These are phyloP conservation scores for Hydroisotoma schaefferi DNA, from an alignment of 2,888 invertebrate species.

Conservation along the genomic window DNA sequence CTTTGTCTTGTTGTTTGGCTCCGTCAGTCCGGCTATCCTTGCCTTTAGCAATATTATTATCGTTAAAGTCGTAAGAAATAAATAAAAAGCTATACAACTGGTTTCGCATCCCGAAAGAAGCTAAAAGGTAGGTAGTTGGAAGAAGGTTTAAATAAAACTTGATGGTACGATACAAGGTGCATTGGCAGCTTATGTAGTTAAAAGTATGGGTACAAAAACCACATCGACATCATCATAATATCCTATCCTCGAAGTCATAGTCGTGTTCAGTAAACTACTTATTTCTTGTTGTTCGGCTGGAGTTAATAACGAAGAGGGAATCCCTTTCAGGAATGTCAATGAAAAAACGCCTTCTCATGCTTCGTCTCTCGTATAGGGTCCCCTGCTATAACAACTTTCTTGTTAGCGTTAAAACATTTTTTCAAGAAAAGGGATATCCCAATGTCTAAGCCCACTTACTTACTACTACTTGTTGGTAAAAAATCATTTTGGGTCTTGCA, in stretches of 20 bases:
- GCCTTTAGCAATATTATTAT: conserved; percentile 9
- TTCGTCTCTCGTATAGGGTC: neutral
- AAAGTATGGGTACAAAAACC: neutral
- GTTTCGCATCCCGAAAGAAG: neutral
- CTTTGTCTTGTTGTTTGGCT: conserved; percentile 12
- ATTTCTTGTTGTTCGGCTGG: neutral
- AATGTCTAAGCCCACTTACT: conserved; percentile 25
- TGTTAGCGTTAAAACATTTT: neutral
- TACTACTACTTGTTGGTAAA: no score
- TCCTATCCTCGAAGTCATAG: neutral
- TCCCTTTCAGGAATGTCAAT: conserved; percentile 48
- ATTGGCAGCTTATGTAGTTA: neutral
- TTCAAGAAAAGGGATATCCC: conserved; percentile 38
- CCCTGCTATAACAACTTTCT: neutral
- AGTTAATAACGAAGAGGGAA: conserved; percentile 40
- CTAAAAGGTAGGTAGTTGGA: neutral
- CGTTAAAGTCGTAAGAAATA: neutral
- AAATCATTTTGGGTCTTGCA: conserved; percentile 6
- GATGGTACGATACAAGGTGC: neutral
- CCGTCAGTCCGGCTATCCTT: conserved; percentile 13
- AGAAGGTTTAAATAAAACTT: neutral
- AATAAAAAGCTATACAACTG: neutral
- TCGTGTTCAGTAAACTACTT: neutral
- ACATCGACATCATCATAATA: conserved; percentile 4
- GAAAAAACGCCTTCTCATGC: conserved; percentile 32